A percentile compares a stretch with the other conserved stretches of the same genome.
Conservation (phyloP, 1,140 invertebrate species). For the Sycophaga agraensis region DNA sequence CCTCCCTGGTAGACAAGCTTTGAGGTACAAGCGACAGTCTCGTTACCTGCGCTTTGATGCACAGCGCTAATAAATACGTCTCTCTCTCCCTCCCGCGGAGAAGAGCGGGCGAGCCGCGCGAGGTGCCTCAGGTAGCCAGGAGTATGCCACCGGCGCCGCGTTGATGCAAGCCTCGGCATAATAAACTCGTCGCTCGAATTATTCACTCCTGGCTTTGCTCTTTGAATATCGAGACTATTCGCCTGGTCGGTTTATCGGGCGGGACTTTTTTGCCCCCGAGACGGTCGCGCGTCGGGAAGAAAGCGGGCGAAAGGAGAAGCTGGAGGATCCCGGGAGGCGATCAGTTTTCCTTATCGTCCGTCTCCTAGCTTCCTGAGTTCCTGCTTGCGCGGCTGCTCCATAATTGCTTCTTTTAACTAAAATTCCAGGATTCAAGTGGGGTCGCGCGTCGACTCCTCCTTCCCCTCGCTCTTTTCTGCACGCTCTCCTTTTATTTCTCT, state of each 20-base stretch:
- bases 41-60: slow-evolving; percentile 38
- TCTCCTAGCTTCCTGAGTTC: slow-evolving; percentile 45
- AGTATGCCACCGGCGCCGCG: no score
- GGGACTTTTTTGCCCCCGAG: no score
- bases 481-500: slow-evolving; percentile 13
- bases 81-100: no score
- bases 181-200: no score
- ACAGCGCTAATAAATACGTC: slow-evolving; percentile 40
- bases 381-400: slow-evolving; percentile 39
- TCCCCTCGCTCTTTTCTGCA: not conserved
- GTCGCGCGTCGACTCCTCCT: slow-evolving; percentile 1
- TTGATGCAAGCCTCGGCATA: no score
- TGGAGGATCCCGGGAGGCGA: slow-evolving; percentile 25
- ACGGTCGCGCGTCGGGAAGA: not conserved
- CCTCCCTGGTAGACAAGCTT: no score
- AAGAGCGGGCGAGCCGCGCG: no score
- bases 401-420: slow-evolving; percentile 56
- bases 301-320: slow-evolving; percentile 17
- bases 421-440: slow-evolving; percentile 48
- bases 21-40: slow-evolving; percentile 33
- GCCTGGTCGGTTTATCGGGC: no score
- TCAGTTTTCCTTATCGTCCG: slow-evolving; percentile 47
- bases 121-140: no score
- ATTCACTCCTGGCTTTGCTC: no score
- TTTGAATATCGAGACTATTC: no score